phyloP scores from a whole-genome alignment of 53 echinoderm and acorn worm genomes.

The Paelopatides confundens region DNA sequence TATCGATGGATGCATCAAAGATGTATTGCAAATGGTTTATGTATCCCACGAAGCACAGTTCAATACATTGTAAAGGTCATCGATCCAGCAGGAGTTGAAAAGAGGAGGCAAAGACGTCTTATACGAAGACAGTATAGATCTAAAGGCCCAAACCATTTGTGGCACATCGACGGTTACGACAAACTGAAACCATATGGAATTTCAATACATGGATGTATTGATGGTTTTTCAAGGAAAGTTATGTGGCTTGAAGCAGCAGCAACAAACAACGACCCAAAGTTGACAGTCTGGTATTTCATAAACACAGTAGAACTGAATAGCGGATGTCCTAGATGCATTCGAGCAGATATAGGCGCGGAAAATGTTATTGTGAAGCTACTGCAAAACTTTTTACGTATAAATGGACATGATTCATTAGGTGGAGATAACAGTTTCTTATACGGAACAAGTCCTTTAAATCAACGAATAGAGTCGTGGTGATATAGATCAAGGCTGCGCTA shows the following conservation, averaged over 20 bases:
- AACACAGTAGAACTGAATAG: too few species aligned
- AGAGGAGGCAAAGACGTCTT: background rate
- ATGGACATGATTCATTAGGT: constrained; percentile 63
- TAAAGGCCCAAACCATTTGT: background rate
- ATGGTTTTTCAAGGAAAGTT: constrained; percentile 76
- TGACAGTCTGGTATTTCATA: constrained; percentile 47
- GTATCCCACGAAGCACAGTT: background rate
- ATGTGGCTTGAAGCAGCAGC: constrained; percentile 68
- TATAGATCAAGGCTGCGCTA: too few species aligned
- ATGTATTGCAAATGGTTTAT: constrained; percentile 33
- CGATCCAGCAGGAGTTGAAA: background rate
- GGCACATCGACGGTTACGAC: constrained; percentile 48
- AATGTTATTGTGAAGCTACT: constrained; percentile 59
- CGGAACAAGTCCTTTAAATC: constrained; percentile 72
- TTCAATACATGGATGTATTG: constrained; percentile 76
- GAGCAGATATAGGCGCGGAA: constrained; percentile 81
- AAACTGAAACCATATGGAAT: constrained; percentile 77
- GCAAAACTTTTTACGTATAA: too few species aligned
- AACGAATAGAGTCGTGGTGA: constrained; percentile 79
- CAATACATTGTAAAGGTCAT: background rate
- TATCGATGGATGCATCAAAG: constrained; percentile 49
- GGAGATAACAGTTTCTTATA: constrained; percentile 63
- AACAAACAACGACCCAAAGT: constrained; percentile 67
- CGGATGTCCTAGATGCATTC: background rate
- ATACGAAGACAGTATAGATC: background rate